A percentile compares a stretch with the other conserved stretches of the same genome.
Conservation (phyloP, 2,797 vertebrate species). For the Monodelphis domestica region DNA sequence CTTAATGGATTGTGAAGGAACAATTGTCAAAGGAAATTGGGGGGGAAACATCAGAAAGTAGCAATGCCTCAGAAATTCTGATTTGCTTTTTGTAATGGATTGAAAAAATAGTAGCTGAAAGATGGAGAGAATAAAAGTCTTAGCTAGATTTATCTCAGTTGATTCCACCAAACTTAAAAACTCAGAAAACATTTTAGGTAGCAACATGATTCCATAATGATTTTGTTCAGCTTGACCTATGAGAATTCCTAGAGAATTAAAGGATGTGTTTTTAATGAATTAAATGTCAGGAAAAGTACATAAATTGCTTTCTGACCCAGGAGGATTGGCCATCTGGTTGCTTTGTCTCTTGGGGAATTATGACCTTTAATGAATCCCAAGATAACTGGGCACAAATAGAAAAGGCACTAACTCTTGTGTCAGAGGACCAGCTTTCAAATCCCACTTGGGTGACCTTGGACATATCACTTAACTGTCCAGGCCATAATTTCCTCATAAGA, state of each 20-base stretch:
- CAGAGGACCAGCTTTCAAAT: not conserved
- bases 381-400: not conserved
- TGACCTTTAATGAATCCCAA: slow-evolving; percentile 43
- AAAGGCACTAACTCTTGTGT: no score
- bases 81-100: not conserved
- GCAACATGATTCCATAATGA: slow-evolving; percentile 49
- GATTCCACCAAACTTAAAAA: slow-evolving; percentile 9
- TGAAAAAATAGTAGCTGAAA: not conserved
- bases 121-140: not conserved
- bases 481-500: not conserved
- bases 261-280: slow-evolving; percentile 42
- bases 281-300: slow-evolving; percentile 41
- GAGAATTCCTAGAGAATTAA: slow-evolving; percentile 47
- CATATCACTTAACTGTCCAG: not conserved
- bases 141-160: not conserved
- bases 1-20: not conserved
- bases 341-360: slow-evolving; percentile 5
- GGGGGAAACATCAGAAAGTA: not conserved
- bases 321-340: slow-evolving; percentile 39
- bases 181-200: slow-evolving; percentile 29
- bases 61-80: not conserved
- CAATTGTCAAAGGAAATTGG: not conserved
- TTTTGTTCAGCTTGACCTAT: slow-evolving; percentile 49
- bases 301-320: slow-evolving; percentile 41
- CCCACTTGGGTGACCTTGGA: not conserved